Evolutionary conservation across 1,140 invertebrate species (phyloP).

Genomic region (Scylla paramamosain): DNA sequence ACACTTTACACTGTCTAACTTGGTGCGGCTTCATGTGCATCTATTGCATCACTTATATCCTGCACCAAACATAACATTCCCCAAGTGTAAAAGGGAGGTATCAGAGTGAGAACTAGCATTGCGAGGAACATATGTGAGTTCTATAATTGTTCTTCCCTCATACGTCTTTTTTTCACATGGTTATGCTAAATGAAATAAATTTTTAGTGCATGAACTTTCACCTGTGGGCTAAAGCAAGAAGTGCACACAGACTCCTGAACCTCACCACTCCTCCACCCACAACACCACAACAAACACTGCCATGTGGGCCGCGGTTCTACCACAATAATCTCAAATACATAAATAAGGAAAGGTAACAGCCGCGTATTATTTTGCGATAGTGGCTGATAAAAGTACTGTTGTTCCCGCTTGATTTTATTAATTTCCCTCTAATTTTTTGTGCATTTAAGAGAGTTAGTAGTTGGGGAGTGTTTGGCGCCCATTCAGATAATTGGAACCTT

Average conservation of each 20-base stretch:
- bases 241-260: neutral
- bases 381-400: neutral
- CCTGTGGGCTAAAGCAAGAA: neutral
- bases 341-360: neutral
- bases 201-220: neutral
- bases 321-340: neutral
- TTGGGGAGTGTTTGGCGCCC: neutral
- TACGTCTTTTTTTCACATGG: too few species aligned
- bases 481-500: neutral
- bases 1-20: too few species aligned
- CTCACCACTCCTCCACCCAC: neutral
- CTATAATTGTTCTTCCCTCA: too few species aligned
- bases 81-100: too few species aligned
- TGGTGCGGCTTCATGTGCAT: too few species aligned
- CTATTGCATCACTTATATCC: too few species aligned
- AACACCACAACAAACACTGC: neutral
- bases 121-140: too few species aligned
- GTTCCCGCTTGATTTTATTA: neutral
- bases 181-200: too few species aligned
- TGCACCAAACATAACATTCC: too few species aligned
- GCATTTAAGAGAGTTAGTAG: neutral
- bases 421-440: neutral
- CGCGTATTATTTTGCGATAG: neutral
- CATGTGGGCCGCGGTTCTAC: neutral
- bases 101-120: too few species aligned